These are phyloP conservation scores for Trichosurus vulpecula DNA, from an alignment of 2,797 vertebrate genomes.

Conservation along the genomic window DNA sequence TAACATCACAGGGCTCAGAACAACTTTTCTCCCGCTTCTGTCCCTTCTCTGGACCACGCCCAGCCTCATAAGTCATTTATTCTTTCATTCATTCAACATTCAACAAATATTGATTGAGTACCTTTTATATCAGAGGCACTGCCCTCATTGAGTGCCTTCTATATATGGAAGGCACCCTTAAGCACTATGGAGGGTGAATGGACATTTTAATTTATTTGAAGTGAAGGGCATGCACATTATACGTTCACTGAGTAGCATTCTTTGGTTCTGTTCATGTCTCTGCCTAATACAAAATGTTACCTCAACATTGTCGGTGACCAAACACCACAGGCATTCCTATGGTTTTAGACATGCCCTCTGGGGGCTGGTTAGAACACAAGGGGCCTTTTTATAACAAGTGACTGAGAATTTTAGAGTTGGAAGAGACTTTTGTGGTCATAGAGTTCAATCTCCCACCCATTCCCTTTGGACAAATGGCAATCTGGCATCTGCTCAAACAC, in stretches of 20 bases:
- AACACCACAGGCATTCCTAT: neutral
- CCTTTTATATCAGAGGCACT: neutral
- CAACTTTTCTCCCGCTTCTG: neutral
- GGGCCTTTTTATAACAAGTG: neutral
- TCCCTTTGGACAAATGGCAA: neutral
- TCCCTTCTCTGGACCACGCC: neutral
- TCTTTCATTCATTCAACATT: neutral
- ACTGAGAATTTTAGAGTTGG: neutral
- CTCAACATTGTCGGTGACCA: neutral
- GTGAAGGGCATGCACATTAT: neutral
- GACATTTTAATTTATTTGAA: slow-evolving; percentile 12
- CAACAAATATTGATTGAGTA: neutral
- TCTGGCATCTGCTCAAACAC: neutral
- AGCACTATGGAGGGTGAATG: neutral
- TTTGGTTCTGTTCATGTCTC: neutral
- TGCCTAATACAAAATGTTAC: neutral
- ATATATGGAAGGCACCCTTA: neutral
- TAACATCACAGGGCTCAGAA: neutral
- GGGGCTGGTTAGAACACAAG: neutral
- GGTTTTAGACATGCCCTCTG: neutral
- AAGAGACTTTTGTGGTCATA: neutral
- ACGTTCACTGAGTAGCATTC: neutral
- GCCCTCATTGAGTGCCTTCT: neutral
- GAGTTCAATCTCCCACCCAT: neutral
- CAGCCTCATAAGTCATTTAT: neutral